These are phyloP conservation scores for Rhagophthalmus giganteus DNA, from an alignment of 2,888 invertebrate genomes.

Conservation along the genomic window DNA sequence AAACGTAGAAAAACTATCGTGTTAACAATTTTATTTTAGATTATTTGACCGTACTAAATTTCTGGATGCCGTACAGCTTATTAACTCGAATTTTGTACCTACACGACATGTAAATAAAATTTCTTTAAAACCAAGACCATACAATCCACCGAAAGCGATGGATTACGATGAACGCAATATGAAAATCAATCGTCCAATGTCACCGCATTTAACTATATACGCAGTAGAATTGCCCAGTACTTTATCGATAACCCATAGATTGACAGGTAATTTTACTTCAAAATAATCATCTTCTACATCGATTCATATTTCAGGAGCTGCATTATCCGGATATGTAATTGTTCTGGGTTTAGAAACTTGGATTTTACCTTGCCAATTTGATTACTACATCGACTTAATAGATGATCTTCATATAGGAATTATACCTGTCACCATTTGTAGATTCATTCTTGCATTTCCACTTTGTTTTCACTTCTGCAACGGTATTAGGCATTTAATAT, in stretches of 20 bases:
- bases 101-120: not conserved
- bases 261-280: slow-evolving; percentile 60
- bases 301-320: slow-evolving; percentile 57
- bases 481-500: slow-evolving; percentile 87
- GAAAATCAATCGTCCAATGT: slow-evolving; percentile 74
- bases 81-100: too few species aligned
- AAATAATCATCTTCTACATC: too few species aligned
- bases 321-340: slow-evolving; percentile 61
- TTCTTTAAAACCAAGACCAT: not conserved
- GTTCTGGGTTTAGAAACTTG: slow-evolving; percentile 64
- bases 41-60: too few species aligned
- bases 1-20: too few species aligned
- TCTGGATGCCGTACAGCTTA: too few species aligned
- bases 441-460: slow-evolving; percentile 77
- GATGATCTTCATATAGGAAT: slow-evolving; percentile 36
- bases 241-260: slow-evolving; percentile 83
- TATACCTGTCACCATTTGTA: slow-evolving; percentile 48
- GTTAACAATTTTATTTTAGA: too few species aligned
- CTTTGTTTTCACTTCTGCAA: slow-evolving; percentile 83
- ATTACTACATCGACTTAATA: slow-evolving; percentile 63
- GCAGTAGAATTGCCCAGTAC: slow-evolving; percentile 75
- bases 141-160: slow-evolving; percentile 20
- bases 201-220: slow-evolving; percentile 89
- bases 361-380: slow-evolving; percentile 63
- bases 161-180: slow-evolving; percentile 70